Conservation (phyloP, 2,888 invertebrate species). For the Melinaea menophilus region DNA sequence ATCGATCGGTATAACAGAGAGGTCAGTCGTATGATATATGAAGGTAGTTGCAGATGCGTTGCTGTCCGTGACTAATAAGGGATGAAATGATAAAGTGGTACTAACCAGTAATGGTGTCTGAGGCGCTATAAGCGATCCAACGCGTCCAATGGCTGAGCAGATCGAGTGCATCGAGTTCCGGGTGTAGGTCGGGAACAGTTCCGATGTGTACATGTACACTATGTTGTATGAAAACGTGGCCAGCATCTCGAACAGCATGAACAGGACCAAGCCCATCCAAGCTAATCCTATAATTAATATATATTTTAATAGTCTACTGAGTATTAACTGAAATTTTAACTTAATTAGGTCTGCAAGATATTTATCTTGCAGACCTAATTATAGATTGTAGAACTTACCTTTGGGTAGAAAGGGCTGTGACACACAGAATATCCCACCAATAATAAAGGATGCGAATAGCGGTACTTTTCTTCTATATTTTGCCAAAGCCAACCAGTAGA, state of each 20-base stretch:
- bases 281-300: conserved; percentile 50
- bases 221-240: conserved; percentile 83
- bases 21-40: not conserved
- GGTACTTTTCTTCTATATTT: conserved; percentile 63
- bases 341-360: too few species aligned
- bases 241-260: conserved; percentile 81
- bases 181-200: conserved; percentile 85
- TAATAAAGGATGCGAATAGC: conserved; percentile 54
- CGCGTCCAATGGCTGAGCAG: conserved; percentile 83
- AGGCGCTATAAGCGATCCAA: conserved; percentile 84
- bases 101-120: conserved; percentile 82
- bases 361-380: too few species aligned
- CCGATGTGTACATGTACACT: conserved; percentile 84
- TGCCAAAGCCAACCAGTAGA: conserved; percentile 65
- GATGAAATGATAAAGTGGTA: not conserved
- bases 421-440: conserved; percentile 65
- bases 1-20: not conserved
- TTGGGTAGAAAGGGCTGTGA: conserved; percentile 64
- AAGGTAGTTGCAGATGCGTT: too few species aligned
- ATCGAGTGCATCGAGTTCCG: conserved; percentile 83
- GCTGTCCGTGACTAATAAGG: too few species aligned
- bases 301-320: not conserved
- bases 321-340: too few species aligned
- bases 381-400: conserved; percentile 40
- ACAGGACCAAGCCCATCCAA: conserved; percentile 63